phyloP scores from a whole-genome alignment of 2,888 invertebrate species.

The Folsomia manolachei region DNA sequence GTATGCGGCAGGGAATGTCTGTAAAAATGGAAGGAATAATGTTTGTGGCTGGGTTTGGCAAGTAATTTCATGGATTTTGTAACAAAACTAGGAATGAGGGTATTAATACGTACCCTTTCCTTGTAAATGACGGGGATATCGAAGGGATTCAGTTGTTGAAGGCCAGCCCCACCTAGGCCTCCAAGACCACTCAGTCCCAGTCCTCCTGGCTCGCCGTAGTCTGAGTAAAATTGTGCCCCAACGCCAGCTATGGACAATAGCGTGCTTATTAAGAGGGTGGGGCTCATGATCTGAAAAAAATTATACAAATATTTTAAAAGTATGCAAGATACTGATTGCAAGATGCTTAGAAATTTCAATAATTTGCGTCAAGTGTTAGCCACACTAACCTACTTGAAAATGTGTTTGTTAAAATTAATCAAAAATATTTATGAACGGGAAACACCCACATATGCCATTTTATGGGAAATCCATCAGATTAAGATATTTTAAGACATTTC shows the following conservation, averaged over 20 bases:
- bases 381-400: no score
- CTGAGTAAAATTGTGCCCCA: constrained; percentile 7
- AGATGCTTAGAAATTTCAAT: no score
- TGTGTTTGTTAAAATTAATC: no score
- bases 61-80: no score
- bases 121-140: constrained; percentile 15
- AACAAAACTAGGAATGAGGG: background rate
- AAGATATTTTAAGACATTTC: background rate
- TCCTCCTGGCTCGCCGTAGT: constrained; percentile 1
- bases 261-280: background rate
- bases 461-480: background rate
- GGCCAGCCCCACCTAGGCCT: background rate
- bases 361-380: background rate
- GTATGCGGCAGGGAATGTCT: constrained; percentile 36
- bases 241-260: background rate
- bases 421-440: background rate
- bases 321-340: no score
- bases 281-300: background rate
- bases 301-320: background rate
- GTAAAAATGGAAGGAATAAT: background rate
- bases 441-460: background rate
- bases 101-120: constrained; percentile 2
- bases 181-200: no score
- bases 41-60: no score
- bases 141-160: background rate